Percentiles rank a stretch among this genome's conserved stretches.
These are phyloP conservation scores for Megaceryle torquata DNA, from an alignment of 2,113 vertebrate species.

Conservation along the genomic window DNA sequence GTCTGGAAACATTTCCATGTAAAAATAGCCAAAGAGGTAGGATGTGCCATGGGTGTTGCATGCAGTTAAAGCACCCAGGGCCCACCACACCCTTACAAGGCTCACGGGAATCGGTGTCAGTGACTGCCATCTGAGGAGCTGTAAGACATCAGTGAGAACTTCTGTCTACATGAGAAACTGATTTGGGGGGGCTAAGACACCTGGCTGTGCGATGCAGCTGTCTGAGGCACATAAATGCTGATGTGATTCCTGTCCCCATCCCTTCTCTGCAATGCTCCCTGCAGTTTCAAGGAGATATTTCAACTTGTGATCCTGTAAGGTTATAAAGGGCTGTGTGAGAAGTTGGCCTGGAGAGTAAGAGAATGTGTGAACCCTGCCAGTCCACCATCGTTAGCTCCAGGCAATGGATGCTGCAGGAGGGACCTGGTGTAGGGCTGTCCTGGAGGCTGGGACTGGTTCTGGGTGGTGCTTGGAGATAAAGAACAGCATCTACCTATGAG, in stretches of 20 bases:
- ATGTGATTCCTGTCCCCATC: background rate
- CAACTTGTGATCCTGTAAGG: background rate
- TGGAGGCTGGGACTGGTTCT: background rate
- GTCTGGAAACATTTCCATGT: background rate
- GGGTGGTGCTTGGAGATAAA: background rate
- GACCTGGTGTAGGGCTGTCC: rapidly evolving
- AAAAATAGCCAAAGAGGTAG: background rate
- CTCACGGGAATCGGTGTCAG: background rate
- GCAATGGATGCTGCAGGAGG: background rate
- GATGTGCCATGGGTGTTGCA: background rate
- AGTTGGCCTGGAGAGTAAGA: background rate
- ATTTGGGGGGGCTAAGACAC: background rate
- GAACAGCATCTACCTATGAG: background rate
- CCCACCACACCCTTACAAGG: background rate
- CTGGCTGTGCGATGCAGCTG: background rate
- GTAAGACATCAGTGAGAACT: background rate
- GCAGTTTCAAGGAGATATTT: background rate
- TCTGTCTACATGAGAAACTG: background rate
- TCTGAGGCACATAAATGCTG: background rate
- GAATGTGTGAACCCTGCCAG: background rate
- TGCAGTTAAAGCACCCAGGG: background rate
- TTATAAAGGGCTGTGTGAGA: background rate
- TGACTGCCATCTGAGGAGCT: background rate
- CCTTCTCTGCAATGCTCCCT: background rate
- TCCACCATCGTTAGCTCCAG: background rate